Evolutionary conservation across 2,888 invertebrate genomes (phyloP).

Genomic region (Drosophila peninsularis): DNA sequence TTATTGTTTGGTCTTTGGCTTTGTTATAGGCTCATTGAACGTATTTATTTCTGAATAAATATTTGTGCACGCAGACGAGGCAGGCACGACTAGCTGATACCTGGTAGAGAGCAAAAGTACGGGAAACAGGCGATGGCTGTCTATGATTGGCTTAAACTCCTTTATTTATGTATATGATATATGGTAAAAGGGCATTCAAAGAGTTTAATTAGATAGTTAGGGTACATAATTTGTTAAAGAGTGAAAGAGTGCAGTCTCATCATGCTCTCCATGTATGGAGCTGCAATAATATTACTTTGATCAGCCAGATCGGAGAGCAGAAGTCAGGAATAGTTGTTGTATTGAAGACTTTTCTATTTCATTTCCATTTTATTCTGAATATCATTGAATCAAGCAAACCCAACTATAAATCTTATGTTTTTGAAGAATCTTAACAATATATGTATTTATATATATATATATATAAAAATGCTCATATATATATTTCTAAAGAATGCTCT

Average conservation of each 20-base stretch:
- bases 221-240: background rate
- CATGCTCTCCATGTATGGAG: too few species aligned
- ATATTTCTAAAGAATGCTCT: background rate
- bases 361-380: too few species aligned
- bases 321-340: too few species aligned
- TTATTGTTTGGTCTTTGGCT: slow-evolving; percentile 18
- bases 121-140: background rate
- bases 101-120: background rate
- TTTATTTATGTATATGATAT: too few species aligned
- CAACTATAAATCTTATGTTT: too few species aligned
- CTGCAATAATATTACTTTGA: too few species aligned
- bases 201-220: background rate
- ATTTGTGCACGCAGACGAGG: background rate
- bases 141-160: background rate
- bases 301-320: too few species aligned
- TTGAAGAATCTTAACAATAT: too few species aligned
- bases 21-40: background rate
- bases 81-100: background rate
- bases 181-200: background rate
- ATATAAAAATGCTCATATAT: background rate
- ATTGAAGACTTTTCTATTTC: too few species aligned
- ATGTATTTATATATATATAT: background rate
- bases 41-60: slow-evolving; percentile 2
- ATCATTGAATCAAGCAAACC: background rate
- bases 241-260: too few species aligned